Percentiles rank a stretch among this genome's conserved stretches.
Conservation (phyloP, 2,888 invertebrate species). For the Ceratothoa steindachneri region DNA sequence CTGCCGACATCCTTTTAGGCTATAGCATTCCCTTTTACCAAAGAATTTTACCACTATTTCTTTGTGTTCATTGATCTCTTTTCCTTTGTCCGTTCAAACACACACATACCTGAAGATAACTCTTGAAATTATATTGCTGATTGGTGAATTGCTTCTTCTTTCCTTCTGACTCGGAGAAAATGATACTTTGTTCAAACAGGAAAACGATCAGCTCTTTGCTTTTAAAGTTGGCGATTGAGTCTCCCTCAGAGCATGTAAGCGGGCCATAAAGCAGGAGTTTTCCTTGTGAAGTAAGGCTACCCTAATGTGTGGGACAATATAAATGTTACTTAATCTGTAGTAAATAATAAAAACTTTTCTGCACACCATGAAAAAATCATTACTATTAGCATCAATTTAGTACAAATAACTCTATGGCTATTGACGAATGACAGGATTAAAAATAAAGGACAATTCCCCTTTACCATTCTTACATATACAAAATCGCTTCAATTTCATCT, state of each 20-base stretch:
- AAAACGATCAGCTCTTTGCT: slow-evolving; percentile 88
- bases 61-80: slow-evolving; percentile 81
- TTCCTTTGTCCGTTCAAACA: slow-evolving; percentile 76
- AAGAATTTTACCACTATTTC: no score
- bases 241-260: slow-evolving; percentile 60
- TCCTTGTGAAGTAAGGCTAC: slow-evolving; percentile 95
- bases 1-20: no score
- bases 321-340: slow-evolving; percentile 22
- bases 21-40: no score
- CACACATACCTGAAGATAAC: slow-evolving; percentile 77
- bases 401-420: no score
- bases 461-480: no score
- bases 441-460: no score
- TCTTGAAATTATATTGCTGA: slow-evolving; percentile 91
- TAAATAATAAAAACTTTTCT: neutral
- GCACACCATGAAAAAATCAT: neutral
- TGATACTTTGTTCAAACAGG: slow-evolving; percentile 79
- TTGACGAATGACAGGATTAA: no score
- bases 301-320: no score
- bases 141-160: slow-evolving; percentile 87
- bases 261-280: slow-evolving; percentile 83
- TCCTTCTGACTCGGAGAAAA: slow-evolving; percentile 67
- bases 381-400: no score
- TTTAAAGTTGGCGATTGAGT: slow-evolving; percentile 32
- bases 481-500: no score